These are phyloP conservation scores for Paraplagusia blochii DNA, from an alignment of 2,113 vertebrate genomes.

Conservation along the genomic window DNA sequence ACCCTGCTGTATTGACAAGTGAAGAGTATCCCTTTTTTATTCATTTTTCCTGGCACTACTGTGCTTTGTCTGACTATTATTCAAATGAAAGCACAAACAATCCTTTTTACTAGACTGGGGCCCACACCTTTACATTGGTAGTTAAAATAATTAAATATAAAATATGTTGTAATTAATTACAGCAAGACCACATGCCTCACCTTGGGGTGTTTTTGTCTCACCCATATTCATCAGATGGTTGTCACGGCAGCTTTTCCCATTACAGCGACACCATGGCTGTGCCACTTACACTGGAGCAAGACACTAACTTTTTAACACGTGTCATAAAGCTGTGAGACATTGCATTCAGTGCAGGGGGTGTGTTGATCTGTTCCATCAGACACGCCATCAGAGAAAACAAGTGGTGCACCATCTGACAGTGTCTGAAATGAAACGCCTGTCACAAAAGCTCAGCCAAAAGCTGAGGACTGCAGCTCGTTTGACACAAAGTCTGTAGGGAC, in stretches of 20 bases:
- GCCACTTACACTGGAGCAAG: slow-evolving; percentile 63
- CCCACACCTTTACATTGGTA: too few species aligned
- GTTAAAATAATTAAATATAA: too few species aligned
- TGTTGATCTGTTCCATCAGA: slow-evolving; percentile 63
- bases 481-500: slow-evolving; percentile 54
- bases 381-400: slow-evolving; percentile 50
- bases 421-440: slow-evolving; percentile 51
- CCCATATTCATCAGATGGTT: slow-evolving; percentile 49
- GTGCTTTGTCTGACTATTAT: too few species aligned
- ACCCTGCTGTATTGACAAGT: too few species aligned
- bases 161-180: too few species aligned
- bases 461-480: slow-evolving; percentile 48
- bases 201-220: slow-evolving; percentile 40
- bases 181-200: slow-evolving; percentile 1
- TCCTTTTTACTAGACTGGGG: too few species aligned
- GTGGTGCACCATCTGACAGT: slow-evolving; percentile 41
- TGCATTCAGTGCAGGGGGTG: slow-evolving; percentile 61
- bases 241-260: slow-evolving; percentile 57
- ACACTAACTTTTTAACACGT: slow-evolving; percentile 71
- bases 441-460: slow-evolving; percentile 47
- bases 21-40: too few species aligned
- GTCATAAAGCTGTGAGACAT: slow-evolving; percentile 70
- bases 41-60: too few species aligned
- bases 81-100: too few species aligned
- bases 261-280: slow-evolving; percentile 52